A percentile compares a stretch with the other conserved stretches of the same genome.
phyloP scores from a whole-genome alignment of 1,140 invertebrate genomes.

The Bombus pascuorum region DNA sequence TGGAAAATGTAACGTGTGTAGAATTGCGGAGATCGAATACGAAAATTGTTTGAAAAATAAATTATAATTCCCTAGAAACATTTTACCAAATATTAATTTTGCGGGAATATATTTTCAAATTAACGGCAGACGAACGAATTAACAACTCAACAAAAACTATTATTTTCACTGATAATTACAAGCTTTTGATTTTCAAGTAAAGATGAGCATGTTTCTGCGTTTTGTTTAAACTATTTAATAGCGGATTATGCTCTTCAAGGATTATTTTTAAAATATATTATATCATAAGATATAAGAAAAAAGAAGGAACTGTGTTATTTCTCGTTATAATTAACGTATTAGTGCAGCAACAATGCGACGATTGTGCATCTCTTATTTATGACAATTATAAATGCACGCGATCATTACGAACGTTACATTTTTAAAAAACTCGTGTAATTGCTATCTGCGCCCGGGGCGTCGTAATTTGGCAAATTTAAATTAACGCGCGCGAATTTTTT shows the following conservation, averaged over 20 bases:
- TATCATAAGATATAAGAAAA: no score
- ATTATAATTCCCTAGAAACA: no score
- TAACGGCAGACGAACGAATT: no score
- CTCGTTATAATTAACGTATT: neutral
- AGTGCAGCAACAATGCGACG: neutral
- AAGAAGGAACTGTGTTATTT: neutral
- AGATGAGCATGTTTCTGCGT: no score
- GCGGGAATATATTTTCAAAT: no score
- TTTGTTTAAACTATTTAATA: no score
- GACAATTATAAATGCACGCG: neutral
- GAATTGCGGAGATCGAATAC: neutral
- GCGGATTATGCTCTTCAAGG: neutral
- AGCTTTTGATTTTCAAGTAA: no score
- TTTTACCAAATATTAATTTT: no score
- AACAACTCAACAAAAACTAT: no score
- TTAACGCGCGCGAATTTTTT: conserved; percentile 4
- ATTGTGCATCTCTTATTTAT: neutral
- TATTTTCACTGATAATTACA: no score
- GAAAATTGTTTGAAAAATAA: neutral
- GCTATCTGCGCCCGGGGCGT: no score
- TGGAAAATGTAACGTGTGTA: neutral
- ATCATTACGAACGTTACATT: neutral
- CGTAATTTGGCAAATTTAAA: conserved; percentile 15
- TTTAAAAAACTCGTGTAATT: conserved; percentile 6
- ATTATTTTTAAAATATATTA: no score